phyloP scores from a whole-genome alignment of 2,113 vertebrate species.

The Loxodonta africana region DNA sequence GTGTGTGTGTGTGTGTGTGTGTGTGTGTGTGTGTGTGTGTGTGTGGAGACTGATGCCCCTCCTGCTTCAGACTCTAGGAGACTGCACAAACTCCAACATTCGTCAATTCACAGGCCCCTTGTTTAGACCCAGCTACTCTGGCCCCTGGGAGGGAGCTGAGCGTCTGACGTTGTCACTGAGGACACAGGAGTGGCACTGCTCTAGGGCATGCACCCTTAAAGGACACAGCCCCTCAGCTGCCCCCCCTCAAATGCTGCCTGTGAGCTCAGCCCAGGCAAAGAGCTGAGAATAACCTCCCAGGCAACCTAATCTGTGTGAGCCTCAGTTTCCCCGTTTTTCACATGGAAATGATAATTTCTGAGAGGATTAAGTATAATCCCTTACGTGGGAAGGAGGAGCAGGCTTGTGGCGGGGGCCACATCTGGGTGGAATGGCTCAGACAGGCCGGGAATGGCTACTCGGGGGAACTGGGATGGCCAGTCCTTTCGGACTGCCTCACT shows the following conservation, averaged over 20 bases:
- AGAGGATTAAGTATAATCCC: not conserved
- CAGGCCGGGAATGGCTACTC: not conserved
- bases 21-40: not conserved
- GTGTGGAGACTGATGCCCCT: too few relatives aligned
- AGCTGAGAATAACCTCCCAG: not conserved
- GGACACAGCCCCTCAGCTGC: not conserved
- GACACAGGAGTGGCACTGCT: not conserved
- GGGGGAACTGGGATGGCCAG: accelerated
- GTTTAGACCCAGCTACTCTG: not conserved
- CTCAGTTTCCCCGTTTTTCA: not conserved
- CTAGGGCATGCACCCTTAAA: not conserved
- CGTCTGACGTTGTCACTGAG: not conserved
- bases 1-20: not conserved
- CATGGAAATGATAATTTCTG: not conserved
- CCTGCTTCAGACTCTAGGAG: not conserved
- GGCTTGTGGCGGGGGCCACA: not conserved
- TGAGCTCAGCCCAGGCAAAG: not conserved
- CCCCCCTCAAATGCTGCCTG: not conserved
- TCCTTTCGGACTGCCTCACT: not conserved
- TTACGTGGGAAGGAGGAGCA: not conserved
- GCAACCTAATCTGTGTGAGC: not conserved
- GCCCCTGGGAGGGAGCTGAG: not conserved
- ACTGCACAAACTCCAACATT: not conserved
- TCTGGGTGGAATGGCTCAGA: not conserved
- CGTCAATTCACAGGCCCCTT: not conserved